phyloP scores from a whole-genome alignment of 2,113 vertebrate species.

The Cottus gobio region DNA sequence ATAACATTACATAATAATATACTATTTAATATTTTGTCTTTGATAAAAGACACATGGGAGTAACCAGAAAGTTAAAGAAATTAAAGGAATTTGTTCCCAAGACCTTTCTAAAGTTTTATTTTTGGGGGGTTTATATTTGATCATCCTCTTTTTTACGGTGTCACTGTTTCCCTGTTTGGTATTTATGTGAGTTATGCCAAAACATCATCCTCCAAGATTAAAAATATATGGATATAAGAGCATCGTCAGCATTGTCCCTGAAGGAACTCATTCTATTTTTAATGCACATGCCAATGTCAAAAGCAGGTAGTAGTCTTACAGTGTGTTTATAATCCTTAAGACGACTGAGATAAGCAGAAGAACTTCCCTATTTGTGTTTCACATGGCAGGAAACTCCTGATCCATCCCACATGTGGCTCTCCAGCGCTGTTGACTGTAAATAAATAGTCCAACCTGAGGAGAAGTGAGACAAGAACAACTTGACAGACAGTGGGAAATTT shows the following conservation, averaged over 20 bases:
- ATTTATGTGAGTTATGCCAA: not conserved
- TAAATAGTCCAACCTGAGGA: slow-evolving; percentile 14
- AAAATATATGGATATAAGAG: not conserved
- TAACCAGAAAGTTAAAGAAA: not conserved
- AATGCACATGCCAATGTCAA: not conserved
- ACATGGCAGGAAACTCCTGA: slow-evolving; percentile 21
- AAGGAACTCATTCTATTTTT: not conserved
- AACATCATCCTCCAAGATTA: not conserved
- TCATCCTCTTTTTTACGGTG: too few relatives aligned
- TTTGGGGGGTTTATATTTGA: not conserved
- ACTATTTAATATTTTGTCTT: not conserved
- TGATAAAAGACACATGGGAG: not conserved
- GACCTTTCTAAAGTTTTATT: too few relatives aligned
- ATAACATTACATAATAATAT: not conserved
- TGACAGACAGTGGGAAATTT: not conserved
- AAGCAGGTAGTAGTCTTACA: too few relatives aligned
- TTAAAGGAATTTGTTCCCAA: too few relatives aligned
- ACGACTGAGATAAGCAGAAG: not conserved
- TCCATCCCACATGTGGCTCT: slow-evolving; percentile 56
- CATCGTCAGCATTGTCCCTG: not conserved
- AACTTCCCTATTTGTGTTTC: not conserved
- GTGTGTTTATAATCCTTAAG: not conserved
- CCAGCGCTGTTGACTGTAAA: slow-evolving; percentile 70
- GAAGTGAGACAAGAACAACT: slow-evolving; percentile 14
- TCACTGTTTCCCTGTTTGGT: slow-evolving; percentile 1